Percentiles rank a stretch among this genome's conserved stretches.
Evolutionary conservation across 1,140 invertebrate genomes (phyloP).

Genomic region (Dinothrombium tinctorium): DNA sequence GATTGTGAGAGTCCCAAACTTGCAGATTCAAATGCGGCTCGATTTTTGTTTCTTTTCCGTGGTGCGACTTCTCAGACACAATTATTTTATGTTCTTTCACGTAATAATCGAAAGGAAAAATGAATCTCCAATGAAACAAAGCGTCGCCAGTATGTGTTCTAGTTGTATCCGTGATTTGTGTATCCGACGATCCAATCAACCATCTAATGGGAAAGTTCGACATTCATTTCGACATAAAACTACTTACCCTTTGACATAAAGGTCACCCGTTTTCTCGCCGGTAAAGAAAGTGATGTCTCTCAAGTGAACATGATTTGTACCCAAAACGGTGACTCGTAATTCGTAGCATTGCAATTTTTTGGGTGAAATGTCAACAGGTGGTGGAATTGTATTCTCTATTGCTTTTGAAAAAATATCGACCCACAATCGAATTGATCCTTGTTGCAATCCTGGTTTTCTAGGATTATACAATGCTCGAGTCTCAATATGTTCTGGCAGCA

Average conservation of each 20-base stretch:
- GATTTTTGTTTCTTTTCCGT: constrained; percentile 68
- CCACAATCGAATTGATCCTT: constrained; percentile 79
- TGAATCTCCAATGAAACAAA: constrained; percentile 78
- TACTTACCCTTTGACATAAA: constrained; percentile 84
- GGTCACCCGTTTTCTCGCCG: constrained; percentile 79
- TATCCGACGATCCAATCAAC: constrained; percentile 63
- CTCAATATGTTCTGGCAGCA: constrained; percentile 68
- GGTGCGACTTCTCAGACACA: constrained; percentile 63
- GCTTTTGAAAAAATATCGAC: constrained; percentile 87
- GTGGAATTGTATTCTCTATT: constrained; percentile 55
- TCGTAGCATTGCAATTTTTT: constrained; percentile 72
- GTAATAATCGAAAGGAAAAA: constrained; percentile 70
- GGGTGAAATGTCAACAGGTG: constrained; percentile 56
- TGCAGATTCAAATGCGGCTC: constrained; percentile 60
- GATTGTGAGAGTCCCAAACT: constrained; percentile 73
- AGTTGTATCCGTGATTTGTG: too few relatives aligned
- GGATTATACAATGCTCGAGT: constrained; percentile 60
- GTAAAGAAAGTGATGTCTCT: constrained; percentile 78
- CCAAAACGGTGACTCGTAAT: constrained; percentile 66
- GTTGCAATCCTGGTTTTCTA: constrained; percentile 62
- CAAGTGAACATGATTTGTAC: constrained; percentile 68
- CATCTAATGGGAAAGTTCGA: too few relatives aligned
- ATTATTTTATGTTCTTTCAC: constrained; percentile 75
- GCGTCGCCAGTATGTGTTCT: constrained; percentile 70
- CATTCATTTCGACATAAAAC: too few relatives aligned